Evolutionary conservation across 1,140 invertebrate species (phyloP), one percentile per base, ranked within the genome.

Genomic region (Paralvinella palmiformis): DNA sequence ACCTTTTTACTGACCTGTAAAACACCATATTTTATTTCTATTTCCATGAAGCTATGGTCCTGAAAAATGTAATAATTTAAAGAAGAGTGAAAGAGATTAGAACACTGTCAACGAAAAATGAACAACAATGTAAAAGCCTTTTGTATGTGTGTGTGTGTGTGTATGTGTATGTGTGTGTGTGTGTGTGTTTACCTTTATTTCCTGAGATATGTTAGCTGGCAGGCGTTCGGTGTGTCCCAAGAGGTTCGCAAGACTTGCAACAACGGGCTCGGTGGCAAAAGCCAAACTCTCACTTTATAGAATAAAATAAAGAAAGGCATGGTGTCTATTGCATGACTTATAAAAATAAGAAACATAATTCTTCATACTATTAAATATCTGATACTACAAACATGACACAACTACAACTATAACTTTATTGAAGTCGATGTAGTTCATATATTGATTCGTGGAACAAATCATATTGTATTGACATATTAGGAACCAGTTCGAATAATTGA

Each of bases 1-100:
- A 56, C 63, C 41, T n/a, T n/a, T 35, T 20, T n/a, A 65, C 76
- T 83, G 81, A 94, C 92, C 88, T 96, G 93, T 31, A 94, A 79
- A 66, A 96, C 84, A 60, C 93, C 93, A 76, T 94, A 95, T 76
- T 94, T 93, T 63, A 94, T 86, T 82, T 96, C 94, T 71, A 95
- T 87, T 75, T 95, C 92, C 58, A 93, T 82, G 80, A 96, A 91
- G 65, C 86, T 85, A 78, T 92, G 92, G 72, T 94, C 89, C 13
- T 80, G 69, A 32, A 71, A 62, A 58, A 59, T 63, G 35, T 55
- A 66, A 41, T 10, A 10, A 41, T 41, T 10, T 41, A 41, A 10
- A 41, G n/a, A 41, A 10, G 10, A 41, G 37, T 41, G 10, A 41
- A 41, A 41, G 37, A n/a, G n/a, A n/a, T n/a, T n/a, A n/a, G n/a